Conservation (phyloP, 2,797 vertebrate genomes). For the Steatocranus sp. region DNA sequence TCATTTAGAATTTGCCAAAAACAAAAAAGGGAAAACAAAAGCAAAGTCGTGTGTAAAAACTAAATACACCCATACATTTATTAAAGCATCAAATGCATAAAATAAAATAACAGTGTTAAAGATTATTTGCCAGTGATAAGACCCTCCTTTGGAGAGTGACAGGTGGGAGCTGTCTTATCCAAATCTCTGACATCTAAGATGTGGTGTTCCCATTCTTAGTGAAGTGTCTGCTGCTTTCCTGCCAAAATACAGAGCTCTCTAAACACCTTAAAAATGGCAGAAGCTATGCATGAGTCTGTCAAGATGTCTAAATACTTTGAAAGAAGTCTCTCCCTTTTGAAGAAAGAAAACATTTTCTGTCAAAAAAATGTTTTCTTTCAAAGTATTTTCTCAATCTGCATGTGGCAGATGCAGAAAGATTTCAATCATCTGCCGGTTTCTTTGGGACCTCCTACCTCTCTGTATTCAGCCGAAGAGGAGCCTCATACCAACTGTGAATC, state of each 20-base stretch:
- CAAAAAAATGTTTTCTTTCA: not conserved
- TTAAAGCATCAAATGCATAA: not conserved
- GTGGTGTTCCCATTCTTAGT: not conserved
- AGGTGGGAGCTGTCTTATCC: not conserved
- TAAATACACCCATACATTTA: not conserved
- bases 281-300: not conserved
- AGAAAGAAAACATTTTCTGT: not conserved
- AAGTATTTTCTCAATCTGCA: not conserved
- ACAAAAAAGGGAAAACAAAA: not conserved
- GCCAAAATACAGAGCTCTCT: not conserved
- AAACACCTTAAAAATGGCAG: not conserved
- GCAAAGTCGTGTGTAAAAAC: not conserved
- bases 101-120: not conserved
- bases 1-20: not conserved
- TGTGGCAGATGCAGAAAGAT: not conserved
- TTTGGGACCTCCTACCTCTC: not conserved
- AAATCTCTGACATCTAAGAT: not conserved
- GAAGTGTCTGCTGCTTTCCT: not conserved
- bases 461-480: not conserved
- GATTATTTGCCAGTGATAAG: not conserved
- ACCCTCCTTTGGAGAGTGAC: not conserved
- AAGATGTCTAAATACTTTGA: not conserved
- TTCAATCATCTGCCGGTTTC: not conserved
- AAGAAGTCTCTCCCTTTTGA: not conserved
- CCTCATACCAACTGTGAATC: not conserved